A percentile compares a stretch with the other conserved stretches of the same genome.
Conservation (phyloP, 2,888 invertebrate species). For the Meloe dianella region DNA sequence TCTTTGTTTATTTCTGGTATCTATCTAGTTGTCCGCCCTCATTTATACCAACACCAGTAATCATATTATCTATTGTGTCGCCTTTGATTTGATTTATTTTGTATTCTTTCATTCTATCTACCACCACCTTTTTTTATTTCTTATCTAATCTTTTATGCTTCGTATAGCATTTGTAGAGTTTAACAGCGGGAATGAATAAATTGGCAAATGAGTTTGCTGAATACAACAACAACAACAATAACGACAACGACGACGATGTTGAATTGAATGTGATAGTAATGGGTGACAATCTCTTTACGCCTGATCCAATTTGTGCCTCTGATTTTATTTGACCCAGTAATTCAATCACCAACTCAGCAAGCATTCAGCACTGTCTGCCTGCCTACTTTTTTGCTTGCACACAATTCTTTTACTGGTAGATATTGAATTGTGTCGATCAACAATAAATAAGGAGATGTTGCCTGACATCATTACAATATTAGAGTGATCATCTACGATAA, state of each 20-base stretch:
- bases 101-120: not conserved
- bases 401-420: conserved; percentile 2
- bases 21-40: not conserved
- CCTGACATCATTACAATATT: conserved; percentile 9
- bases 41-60: not conserved
- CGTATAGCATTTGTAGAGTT: not conserved
- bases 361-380: conserved; percentile 40
- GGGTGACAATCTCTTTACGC: conserved; percentile 58
- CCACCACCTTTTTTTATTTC: not conserved
- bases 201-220: conserved; percentile 38
- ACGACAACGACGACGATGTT: conserved; percentile 31
- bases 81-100: conserved; percentile 2
- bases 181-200: conserved; percentile 30
- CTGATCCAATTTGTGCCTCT: conserved; percentile 56
- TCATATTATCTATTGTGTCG: not conserved
- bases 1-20: not conserved
- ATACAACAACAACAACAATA: conserved; percentile 8
- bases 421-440: not conserved
- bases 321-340: conserved; percentile 59
- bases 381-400: conserved; percentile 4
- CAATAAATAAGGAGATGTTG: conserved; percentile 14
- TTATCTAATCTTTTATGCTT: not conserved
- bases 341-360: conserved; percentile 54
- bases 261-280: conserved; percentile 58
- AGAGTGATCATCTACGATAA: not conserved